Evolutionary conservation across 2,888 invertebrate genomes (phyloP), one percentile per base, ranked within the genome.

Genomic region (Oxycera nigricornis): DNA sequence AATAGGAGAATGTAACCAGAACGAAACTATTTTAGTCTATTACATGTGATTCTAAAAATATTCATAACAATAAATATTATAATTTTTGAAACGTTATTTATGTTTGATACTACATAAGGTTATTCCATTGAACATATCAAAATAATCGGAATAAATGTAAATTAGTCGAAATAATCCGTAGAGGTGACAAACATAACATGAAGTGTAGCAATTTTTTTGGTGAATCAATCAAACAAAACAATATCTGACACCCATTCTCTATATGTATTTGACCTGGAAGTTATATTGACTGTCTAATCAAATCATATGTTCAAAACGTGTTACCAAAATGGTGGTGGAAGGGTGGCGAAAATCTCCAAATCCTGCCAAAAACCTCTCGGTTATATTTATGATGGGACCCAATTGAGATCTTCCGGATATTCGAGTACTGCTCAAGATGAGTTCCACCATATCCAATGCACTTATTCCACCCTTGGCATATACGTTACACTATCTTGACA

Each of bases 231-330:
- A 46, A 46, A 14, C 46, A 46, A 17, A 46, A 3, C 3, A 46
- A 7, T 7, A 7, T 2, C 46, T 14, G 17, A 46, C 11, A 46
- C 6, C 35, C 35, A 35, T 35, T 17, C 46, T 46, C 46, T 62
- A 31, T 62, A 31, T 28, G 30, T 11, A 11, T 30, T 24, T 6
- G 6, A 11, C 26, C 9, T 20, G 28, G 22, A 57, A 57, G 59
- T 72, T 72, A 73, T 75, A 75, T 75, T 72, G 59, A 73, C 73
- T 67, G 59, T 72, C 75, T 75, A 75, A 75, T 75, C 73, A 75
- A 75, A 75, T 75, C 75, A 75, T 73, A 75, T 73, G 75, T 65
- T 75, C 46, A 68, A 75, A 73, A 59, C 59, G 72, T 73, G 68
- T 65, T 65, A 65, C 75, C 73, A 73, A 75, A 73, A 73, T 75